Evolutionary conservation across 1,140 invertebrate genomes (phyloP).

Genomic region (Sarcophaga bullata): DNA sequence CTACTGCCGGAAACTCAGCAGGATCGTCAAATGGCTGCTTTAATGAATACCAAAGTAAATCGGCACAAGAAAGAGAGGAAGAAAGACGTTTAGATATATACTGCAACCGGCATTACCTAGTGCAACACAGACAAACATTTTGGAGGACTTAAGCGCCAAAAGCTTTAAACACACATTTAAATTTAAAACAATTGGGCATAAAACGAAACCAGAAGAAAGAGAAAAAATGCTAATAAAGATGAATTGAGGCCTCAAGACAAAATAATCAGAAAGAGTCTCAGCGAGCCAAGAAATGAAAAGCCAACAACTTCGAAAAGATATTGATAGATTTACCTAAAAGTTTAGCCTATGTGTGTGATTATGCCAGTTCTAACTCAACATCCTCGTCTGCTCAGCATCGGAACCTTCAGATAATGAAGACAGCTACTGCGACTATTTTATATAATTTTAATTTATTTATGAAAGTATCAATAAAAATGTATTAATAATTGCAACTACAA

Average conservation of each 20-base stretch:
- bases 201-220: constrained; percentile 44
- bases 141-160: constrained; percentile 69
- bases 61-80: constrained; percentile 66
- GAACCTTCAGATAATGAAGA: constrained; percentile 24
- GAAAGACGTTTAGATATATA: constrained; percentile 67
- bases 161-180: constrained; percentile 61
- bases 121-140: constrained; percentile 69
- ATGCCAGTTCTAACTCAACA: constrained; percentile 49
- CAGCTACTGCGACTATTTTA: constrained; percentile 26
- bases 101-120: constrained; percentile 71
- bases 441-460: constrained; percentile 23
- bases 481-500: constrained; percentile 26
- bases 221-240: background rate
- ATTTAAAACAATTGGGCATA: constrained; percentile 60
- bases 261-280: background rate
- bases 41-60: constrained; percentile 74
- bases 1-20: constrained; percentile 82
- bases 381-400: background rate
- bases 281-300: background rate
- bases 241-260: background rate
- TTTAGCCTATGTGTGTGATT: constrained; percentile 55
- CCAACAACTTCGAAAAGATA: background rate
- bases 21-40: constrained; percentile 80
- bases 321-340: constrained; percentile 44
- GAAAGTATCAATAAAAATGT: constrained; percentile 14